These are phyloP conservation scores for Pandemis corylana DNA, from an alignment of 2,888 invertebrate species.

Conservation along the genomic window DNA sequence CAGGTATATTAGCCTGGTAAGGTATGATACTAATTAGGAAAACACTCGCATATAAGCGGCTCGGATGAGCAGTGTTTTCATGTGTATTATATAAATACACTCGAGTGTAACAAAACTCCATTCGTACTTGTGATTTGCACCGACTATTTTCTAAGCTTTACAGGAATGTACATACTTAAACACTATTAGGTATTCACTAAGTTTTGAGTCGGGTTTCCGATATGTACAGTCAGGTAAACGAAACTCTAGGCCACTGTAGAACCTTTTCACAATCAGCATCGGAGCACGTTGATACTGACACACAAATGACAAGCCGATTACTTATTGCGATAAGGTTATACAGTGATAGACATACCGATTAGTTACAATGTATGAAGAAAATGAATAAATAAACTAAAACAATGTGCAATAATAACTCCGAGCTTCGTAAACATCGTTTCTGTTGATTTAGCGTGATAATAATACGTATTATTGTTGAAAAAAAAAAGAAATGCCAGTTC, in stretches of 20 bases:
- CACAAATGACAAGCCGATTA: no score
- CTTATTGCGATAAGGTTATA: no score
- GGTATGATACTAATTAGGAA: conserved; percentile 34
- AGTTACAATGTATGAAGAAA: background rate
- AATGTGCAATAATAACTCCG: no score
- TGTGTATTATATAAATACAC: conserved; percentile 21
- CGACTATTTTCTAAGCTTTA: background rate
- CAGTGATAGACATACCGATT: background rate
- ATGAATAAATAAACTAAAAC: no score
- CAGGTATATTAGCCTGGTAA: conserved; percentile 24
- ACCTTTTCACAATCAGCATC: no score
- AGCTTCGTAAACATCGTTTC: no score
- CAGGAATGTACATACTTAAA: background rate
- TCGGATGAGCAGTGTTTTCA: conserved; percentile 25
- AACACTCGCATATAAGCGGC: conserved; percentile 33
- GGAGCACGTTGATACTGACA: no score
- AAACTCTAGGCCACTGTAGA: no score
- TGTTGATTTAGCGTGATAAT: no score
- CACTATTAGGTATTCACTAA: background rate
- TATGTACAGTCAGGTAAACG: background rate
- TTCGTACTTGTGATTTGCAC: background rate
- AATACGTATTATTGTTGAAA: no score
- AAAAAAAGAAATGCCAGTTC: no score
- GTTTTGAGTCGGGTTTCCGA: background rate
- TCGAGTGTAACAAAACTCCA: conserved; percentile 6